Evolutionary conservation across 2,797 vertebrate genomes (phyloP).

Genomic region (Enteromius mattozi): DNA sequence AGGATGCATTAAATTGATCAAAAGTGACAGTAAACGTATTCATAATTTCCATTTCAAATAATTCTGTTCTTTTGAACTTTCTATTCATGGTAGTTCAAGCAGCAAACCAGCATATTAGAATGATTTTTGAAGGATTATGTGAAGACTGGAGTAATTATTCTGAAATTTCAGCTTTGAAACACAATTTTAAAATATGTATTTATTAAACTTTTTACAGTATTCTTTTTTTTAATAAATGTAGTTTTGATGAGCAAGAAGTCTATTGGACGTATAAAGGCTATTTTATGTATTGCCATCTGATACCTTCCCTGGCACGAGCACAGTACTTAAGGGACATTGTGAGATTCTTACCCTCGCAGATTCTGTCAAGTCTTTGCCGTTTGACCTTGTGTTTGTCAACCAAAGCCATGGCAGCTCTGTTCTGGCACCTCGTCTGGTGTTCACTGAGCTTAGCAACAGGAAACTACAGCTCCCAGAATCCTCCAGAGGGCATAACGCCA

Average conservation of each 20-base stretch:
- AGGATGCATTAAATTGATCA: neutral
- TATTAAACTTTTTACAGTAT: too few species aligned
- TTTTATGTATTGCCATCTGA: neutral
- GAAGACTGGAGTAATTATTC: neutral
- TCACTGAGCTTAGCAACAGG: constrained; percentile 62
- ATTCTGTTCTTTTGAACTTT: neutral
- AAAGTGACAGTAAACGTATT: neutral
- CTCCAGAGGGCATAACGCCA: constrained; percentile 61
- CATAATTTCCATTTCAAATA: neutral
- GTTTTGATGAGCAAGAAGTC: neutral
- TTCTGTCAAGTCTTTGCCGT: constrained; percentile 82
- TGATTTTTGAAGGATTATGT: neutral
- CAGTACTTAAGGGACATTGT: neutral
- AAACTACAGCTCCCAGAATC: constrained; percentile 60
- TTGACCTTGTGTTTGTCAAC: constrained; percentile 86
- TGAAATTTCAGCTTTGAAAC: neutral
- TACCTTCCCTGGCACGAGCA: neutral
- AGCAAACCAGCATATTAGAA: too few species aligned
- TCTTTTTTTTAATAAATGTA: neutral
- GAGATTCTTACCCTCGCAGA: constrained; percentile 80
- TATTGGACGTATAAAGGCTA: neutral
- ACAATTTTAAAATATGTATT: neutral
- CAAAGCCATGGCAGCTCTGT: constrained; percentile 75
- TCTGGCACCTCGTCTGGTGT: constrained; percentile 52
- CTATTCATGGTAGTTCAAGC: neutral